Evolutionary conservation across 2,888 invertebrate genomes (phyloP).

Genomic region (Congeria kusceri): DNA sequence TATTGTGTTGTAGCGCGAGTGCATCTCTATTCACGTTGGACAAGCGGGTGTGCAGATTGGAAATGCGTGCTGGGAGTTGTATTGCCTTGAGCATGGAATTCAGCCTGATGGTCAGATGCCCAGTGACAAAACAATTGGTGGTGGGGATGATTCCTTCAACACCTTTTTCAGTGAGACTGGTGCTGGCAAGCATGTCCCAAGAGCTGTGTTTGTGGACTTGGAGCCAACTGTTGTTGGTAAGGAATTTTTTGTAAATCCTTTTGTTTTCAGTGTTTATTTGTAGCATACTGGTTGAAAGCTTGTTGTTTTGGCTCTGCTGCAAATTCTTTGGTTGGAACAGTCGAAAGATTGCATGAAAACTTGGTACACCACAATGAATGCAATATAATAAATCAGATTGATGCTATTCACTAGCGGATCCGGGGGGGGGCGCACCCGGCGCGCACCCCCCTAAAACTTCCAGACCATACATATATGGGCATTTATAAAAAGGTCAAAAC

Average conservation of each 20-base stretch:
- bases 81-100: slow-evolving; percentile 77
- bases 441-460: no score
- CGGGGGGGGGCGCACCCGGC: no score
- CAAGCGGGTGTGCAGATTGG: slow-evolving; percentile 61
- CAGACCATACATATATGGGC: no score
- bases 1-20: slow-evolving; percentile 39
- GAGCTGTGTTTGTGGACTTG: slow-evolving; percentile 96
- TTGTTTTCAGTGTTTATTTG: no score
- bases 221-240: slow-evolving; percentile 97
- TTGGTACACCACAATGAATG: no score
- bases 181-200: slow-evolving; percentile 97
- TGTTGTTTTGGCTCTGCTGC: no score
- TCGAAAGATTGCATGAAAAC: no score
- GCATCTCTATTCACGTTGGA: slow-evolving; percentile 58
- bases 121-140: slow-evolving; percentile 91
- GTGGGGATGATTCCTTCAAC: slow-evolving; percentile 94
- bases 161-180: slow-evolving; percentile 92
- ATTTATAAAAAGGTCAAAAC: no score
- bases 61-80: slow-evolving; percentile 60
- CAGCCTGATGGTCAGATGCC: slow-evolving; percentile 87
- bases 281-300: no score
- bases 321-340: no score
- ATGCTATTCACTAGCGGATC: no score
- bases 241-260: slow-evolving; percentile 8
- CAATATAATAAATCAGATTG: no score